Evolutionary conservation across 2,888 invertebrate genomes (phyloP).

Genomic region (Pantelozetes paolii): DNA sequence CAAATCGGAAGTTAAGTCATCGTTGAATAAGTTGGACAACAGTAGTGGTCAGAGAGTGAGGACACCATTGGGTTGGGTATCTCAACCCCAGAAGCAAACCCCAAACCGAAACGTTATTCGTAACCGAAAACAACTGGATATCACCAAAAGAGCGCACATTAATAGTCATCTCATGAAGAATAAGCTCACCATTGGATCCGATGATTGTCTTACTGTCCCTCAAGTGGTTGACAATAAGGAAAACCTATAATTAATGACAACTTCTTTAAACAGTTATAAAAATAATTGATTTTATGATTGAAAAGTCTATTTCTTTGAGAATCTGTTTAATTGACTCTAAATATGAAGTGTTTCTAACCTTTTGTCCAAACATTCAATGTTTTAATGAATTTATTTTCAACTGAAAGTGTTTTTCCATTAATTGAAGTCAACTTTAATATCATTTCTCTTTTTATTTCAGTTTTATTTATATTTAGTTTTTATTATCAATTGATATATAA

Average conservation of each 20-base stretch:
- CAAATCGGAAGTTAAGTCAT: neutral
- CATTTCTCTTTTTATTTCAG: too few relatives aligned
- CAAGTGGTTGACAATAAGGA: neutral
- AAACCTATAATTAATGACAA: neutral
- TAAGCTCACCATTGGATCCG: neutral
- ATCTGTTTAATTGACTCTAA: too few relatives aligned
- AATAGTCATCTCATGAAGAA: slow-evolving; percentile 16
- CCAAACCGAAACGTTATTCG: neutral
- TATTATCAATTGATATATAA: too few relatives aligned
- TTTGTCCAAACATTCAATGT: too few relatives aligned
- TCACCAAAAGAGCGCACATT: neutral
- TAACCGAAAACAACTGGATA: slow-evolving; percentile 13
- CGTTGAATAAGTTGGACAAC: neutral
- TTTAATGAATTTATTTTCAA: too few relatives aligned
- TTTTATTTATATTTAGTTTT: too few relatives aligned
- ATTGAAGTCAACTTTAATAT: too few relatives aligned
- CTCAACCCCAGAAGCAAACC: slow-evolving; percentile 8
- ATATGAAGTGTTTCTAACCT: too few relatives aligned
- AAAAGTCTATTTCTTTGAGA: too few relatives aligned
- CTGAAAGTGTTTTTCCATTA: too few relatives aligned
- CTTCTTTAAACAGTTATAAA: neutral
- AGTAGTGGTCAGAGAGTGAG: neutral
- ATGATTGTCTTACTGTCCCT: neutral
- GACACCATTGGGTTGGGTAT: slow-evolving; percentile 11
- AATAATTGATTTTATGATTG: too few relatives aligned